Conservation (phyloP, 2,113 vertebrate genomes). For the Sander vitreus region DNA sequence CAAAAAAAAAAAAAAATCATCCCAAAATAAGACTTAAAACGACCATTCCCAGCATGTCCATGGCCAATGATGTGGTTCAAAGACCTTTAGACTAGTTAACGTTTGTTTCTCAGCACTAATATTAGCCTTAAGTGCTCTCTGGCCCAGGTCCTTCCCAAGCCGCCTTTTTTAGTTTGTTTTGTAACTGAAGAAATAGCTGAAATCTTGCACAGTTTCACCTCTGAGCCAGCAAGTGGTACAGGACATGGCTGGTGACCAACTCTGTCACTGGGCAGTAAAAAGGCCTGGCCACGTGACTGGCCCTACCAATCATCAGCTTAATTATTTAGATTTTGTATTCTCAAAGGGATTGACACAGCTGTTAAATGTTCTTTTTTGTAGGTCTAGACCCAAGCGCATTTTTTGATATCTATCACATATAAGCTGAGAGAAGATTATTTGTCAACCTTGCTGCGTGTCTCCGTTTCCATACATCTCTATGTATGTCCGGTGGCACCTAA, state of each 20-base stretch:
- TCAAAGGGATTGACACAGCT: conserved; percentile 77
- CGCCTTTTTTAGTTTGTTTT: conserved; percentile 68
- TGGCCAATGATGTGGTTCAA: conserved; percentile 80
- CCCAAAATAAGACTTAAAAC: conserved; percentile 71
- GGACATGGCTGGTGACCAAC: conserved; percentile 71
- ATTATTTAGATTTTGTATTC: conserved; percentile 52
- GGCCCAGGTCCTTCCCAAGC: conserved; percentile 81
- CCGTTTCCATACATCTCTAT: conserved; percentile 47
- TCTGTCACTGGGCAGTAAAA: conserved; percentile 63
- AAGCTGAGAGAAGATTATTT: conserved; percentile 80
- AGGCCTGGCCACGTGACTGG: conserved; percentile 70
- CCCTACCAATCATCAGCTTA: conserved; percentile 79
- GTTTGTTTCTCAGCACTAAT: conserved; percentile 83
- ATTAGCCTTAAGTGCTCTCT: conserved; percentile 88
- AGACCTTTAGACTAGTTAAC: conserved; percentile 75
- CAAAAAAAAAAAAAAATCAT: conserved; percentile 54
- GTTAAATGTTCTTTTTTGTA: conserved; percentile 48
- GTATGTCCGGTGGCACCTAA: conserved; percentile 63
- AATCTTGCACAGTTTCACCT: conserved; percentile 87
- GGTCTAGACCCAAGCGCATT: conserved; percentile 54
- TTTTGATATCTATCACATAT: conserved; percentile 72
- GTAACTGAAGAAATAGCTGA: conserved; percentile 80
- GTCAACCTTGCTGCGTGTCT: conserved; percentile 57
- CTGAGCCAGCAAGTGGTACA: conserved; percentile 83
- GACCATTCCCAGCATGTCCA: conserved; percentile 81